Base-by-base conservation (phyloP, 2,888 invertebrate species). In the Lordiphosa fenestrarum region DNA sequence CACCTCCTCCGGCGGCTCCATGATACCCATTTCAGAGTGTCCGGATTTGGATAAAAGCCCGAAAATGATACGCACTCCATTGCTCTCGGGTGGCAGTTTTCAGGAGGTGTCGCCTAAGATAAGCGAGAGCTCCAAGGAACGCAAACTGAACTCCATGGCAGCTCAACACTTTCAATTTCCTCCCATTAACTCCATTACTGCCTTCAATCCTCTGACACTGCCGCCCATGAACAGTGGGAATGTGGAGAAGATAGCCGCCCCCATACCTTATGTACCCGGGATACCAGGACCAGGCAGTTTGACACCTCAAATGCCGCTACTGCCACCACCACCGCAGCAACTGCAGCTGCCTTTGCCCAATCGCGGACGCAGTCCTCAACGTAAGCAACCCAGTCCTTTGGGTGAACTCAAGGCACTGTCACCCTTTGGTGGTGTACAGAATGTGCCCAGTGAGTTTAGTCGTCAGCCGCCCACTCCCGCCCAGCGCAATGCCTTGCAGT, bases 191-290 rank as follows among this genome's bases (percentile, higher is more conserved):
- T 92, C 92, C 56, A 94, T 94, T 71, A 93, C 94, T 66, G 93
- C 92, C 57, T 94, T 91, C 82, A 94, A 94, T 89, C 93, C 94
- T 1, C 86, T 94, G 54, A 94, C 93, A 4, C 88, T 94, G 71
- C 93, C 92, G 19, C 92, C 92, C 9, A 85, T 92, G 23, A 52
- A 61, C 91, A 85, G 90, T 6, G 52, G 41, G 7, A 52, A 40
- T 41, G 48, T 19, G 37, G 25, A 65, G 9, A 10, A 57, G 35
- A 23, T 66, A 6, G 30, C 47, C 4, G 48, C 53, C 21, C 49
- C 94, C n/a, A 94, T 96, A 83, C 94, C 95, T 0, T 94, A 95
- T 87, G 95, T 96, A 9, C 96, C 96, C 5, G 96, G 96, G 10
- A 96, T 96, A 89, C 96, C 96, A 0, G 96, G 96, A 7, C 96